Percentiles rank a stretch among this genome's conserved stretches.
Evolutionary conservation across 2,888 invertebrate species (phyloP).

Genomic region (Buathra laborator): DNA sequence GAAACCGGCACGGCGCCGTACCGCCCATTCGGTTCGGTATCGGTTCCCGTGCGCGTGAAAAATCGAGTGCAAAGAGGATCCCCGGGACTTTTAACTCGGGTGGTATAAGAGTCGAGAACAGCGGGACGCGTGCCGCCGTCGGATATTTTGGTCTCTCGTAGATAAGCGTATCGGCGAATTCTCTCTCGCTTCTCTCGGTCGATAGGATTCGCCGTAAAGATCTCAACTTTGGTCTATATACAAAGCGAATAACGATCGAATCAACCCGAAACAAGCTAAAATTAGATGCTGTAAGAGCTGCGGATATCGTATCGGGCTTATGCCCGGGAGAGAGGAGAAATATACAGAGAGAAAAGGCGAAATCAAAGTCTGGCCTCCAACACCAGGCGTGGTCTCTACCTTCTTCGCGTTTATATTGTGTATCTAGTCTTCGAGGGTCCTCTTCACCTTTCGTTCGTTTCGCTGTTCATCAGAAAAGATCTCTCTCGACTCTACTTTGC

Average conservation of each 20-base stretch:
- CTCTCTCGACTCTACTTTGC: not conserved
- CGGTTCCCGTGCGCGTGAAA: not conserved
- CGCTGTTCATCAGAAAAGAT: not conserved
- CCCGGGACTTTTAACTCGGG: not conserved
- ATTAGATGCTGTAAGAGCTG: conserved; percentile 68
- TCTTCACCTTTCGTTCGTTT: conserved; percentile 31
- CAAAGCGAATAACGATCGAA: conserved; percentile 69
- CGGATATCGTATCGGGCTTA: conserved; percentile 61
- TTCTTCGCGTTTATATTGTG: conserved; percentile 18
- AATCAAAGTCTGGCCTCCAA: conserved; percentile 38
- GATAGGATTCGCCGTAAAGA: conserved; percentile 65
- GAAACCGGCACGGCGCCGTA: conserved; percentile 4
- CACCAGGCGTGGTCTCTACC: conserved; percentile 8
- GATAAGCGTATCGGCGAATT: conserved; percentile 61
- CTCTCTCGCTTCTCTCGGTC: conserved; percentile 24
- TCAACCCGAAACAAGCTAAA: conserved; percentile 65
- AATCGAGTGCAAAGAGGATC: not conserved
- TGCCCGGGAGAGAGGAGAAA: conserved; percentile 54
- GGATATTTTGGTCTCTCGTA: conserved; percentile 59
- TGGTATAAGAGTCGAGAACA: conserved; percentile 17
- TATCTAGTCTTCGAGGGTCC: conserved; percentile 17
- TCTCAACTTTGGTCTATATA: conserved; percentile 64
- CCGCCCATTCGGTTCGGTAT: conserved; percentile 10
- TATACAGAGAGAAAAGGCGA: conserved; percentile 26
- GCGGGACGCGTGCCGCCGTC: conserved; percentile 22